Evolutionary conservation across 2,113 vertebrate genomes (phyloP).

Genomic region (Vidua macroura): DNA sequence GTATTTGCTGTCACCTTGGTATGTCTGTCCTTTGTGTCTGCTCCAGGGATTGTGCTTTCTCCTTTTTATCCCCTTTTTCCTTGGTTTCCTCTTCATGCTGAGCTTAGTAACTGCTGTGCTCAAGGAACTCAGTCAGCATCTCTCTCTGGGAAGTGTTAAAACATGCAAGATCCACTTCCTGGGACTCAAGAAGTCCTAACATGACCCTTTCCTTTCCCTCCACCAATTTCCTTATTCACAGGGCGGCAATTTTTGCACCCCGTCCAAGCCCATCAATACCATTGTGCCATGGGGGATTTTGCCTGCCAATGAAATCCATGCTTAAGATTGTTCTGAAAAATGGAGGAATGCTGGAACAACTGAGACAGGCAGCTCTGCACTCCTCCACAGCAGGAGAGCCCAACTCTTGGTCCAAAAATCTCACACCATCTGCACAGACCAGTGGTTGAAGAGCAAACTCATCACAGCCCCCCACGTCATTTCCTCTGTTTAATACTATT

Average conservation of each 20-base stretch:
- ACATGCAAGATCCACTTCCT: not conserved
- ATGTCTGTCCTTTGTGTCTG: not conserved
- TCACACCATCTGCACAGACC: not conserved
- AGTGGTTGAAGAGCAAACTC: not conserved
- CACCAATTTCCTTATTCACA: not conserved
- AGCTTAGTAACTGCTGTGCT: not conserved
- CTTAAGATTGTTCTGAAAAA: not conserved
- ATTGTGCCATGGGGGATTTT: not conserved
- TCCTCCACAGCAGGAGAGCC: not conserved
- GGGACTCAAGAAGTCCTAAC: not conserved
- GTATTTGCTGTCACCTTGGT: not conserved
- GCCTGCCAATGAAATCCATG: not conserved
- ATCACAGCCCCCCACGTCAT: rapidly evolving
- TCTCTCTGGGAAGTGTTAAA: not conserved
- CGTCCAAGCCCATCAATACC: not conserved
- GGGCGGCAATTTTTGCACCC: not conserved
- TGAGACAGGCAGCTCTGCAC: not conserved
- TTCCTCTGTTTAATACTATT: not conserved
- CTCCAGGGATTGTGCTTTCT: not conserved
- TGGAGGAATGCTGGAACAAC: not conserved
- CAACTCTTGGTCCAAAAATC: not conserved
- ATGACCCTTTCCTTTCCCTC: not conserved
- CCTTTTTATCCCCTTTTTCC: not conserved
- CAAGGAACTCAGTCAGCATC: not conserved
- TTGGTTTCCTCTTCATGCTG: not conserved